phyloP scores from a whole-genome alignment of 1,140 invertebrate genomes.

The Bombus sibiricus region DNA sequence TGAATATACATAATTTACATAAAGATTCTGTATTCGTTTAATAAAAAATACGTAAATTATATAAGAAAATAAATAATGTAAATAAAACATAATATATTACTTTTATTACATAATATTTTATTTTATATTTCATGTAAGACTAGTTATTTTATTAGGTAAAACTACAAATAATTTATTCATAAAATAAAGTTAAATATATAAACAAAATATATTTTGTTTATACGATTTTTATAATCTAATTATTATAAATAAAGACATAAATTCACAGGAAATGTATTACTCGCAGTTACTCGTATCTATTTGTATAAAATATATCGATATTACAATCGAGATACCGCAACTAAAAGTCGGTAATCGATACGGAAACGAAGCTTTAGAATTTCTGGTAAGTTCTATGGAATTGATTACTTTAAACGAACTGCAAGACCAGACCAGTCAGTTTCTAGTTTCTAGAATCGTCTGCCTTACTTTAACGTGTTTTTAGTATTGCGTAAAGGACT shows the following conservation, averaged over 20 bases:
- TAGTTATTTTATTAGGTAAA: neutral
- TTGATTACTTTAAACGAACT: constrained; percentile 11
- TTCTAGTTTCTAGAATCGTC: constrained; percentile 34
- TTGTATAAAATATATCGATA: constrained; percentile 3
- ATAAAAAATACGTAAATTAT: neutral
- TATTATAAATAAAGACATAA: neutral
- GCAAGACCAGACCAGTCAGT: neutral
- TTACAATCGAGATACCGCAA: neutral
- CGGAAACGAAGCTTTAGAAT: constrained; percentile 15
- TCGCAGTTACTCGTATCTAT: no score
- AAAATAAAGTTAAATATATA: neutral
- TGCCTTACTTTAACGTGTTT: neutral
- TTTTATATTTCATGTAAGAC: no score
- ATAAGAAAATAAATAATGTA: neutral
- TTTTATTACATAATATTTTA: neutral
- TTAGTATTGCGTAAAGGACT: neutral
- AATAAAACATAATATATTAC: neutral
- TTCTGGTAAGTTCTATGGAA: constrained; percentile 48
- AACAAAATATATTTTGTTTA: neutral
- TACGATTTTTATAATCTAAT: neutral
- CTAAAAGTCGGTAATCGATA: constrained; percentile 18
- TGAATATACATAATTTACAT: no score
- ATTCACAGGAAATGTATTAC: neutral
- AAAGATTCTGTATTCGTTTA: neutral
- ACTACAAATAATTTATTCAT: neutral